phyloP scores from a whole-genome alignment of 2,797 vertebrate species.

The Enteromius afrohamiltoni region DNA sequence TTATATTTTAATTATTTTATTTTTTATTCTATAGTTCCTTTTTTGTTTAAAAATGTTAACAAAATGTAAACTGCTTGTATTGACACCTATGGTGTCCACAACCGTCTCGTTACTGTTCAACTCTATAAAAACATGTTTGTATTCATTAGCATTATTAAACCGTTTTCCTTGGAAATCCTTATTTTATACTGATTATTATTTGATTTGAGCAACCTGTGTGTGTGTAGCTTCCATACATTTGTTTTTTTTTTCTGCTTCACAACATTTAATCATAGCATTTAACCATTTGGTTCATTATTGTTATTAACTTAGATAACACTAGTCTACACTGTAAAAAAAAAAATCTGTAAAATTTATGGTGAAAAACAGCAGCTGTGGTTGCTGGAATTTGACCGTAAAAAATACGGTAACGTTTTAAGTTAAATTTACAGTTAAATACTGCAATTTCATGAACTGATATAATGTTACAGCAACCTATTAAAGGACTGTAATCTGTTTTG shows the following conservation, averaged over 20 bases:
- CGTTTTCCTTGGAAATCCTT: background rate
- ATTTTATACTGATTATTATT: too few species aligned
- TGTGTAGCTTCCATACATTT: background rate
- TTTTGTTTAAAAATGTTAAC: background rate
- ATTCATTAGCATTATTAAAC: slow-evolving; percentile 13
- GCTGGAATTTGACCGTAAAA: too few species aligned
- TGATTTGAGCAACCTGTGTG: background rate
- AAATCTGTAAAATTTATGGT: too few species aligned
- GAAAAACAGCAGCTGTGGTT: too few species aligned
- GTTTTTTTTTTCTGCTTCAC: background rate
- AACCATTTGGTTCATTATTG: background rate
- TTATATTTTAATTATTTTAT: background rate
- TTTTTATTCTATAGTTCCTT: too few species aligned
- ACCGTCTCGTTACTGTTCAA: background rate
- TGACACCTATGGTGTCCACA: slow-evolving; percentile 26
- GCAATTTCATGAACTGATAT: too few species aligned
- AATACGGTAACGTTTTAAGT: too few species aligned
- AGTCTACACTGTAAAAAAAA: background rate
- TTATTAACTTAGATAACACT: background rate
- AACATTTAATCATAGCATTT: background rate
- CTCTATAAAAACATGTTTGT: background rate
- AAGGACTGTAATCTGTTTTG: too few species aligned
- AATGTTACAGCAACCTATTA: too few species aligned
- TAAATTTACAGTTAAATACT: too few species aligned
- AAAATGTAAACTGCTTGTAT: background rate